Evolutionary conservation across 2,888 invertebrate species (phyloP).

Genomic region (Athalia cordata): DNA sequence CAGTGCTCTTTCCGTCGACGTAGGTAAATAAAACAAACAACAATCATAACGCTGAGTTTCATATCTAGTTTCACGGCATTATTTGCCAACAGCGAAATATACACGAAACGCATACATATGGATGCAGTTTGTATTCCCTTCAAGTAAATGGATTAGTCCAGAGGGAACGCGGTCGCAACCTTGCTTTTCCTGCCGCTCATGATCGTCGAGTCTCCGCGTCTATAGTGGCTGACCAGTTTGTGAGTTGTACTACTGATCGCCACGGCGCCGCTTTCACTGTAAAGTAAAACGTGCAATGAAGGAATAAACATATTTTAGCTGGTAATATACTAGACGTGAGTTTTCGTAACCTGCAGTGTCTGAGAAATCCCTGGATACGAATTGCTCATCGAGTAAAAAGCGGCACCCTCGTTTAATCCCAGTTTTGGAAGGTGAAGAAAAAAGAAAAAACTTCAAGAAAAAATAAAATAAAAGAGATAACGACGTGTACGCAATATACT

Average conservation of each 20-base stretch:
- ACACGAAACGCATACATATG: background rate
- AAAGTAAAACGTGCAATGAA: too few relatives aligned
- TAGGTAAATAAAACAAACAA: conserved; percentile 29
- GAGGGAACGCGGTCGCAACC: background rate
- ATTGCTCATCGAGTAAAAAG: conserved; percentile 19
- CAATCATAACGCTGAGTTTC: conserved; percentile 38
- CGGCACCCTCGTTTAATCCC: conserved; percentile 7
- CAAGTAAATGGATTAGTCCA: conserved; percentile 35
- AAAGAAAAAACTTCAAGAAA: background rate
- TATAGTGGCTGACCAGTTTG: conserved; percentile 8
- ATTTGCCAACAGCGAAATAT: conserved; percentile 8
- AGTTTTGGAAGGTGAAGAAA: conserved; percentile 1
- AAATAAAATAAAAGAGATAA: conserved; percentile 17
- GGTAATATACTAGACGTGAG: background rate
- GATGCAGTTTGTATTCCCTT: background rate
- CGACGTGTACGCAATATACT: conserved; percentile 21
- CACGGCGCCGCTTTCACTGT: background rate
- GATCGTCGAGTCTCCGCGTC: background rate
- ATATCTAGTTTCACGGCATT: conserved; percentile 9
- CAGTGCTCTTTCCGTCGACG: conserved; percentile 2
- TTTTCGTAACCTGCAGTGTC: background rate
- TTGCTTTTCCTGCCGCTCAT: background rate
- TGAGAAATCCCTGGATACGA: background rate
- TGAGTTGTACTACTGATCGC: conserved; percentile 21
- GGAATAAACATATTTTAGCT: too few relatives aligned